phyloP scores from a whole-genome alignment of 2,113 vertebrate genomes.

The Connochaetes taurinus region DNA sequence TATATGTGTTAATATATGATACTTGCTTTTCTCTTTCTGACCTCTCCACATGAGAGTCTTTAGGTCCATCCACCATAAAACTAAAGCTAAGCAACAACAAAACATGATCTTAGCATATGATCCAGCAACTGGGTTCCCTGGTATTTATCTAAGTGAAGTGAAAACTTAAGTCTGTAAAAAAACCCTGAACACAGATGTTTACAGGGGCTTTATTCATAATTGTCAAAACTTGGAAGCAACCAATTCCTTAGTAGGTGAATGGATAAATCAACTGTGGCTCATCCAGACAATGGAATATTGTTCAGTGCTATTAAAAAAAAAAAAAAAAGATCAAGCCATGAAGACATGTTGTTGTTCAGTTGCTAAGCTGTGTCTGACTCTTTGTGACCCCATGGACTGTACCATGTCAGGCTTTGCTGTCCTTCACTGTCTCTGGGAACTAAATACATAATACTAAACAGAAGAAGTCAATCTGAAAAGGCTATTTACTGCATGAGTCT shows the following conservation, averaged over 20 bases:
- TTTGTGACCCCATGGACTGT: neutral
- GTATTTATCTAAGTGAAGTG: neutral
- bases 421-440: neutral
- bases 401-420: neutral
- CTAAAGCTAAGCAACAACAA: neutral
- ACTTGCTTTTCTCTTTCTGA: neutral
- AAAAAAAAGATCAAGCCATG: neutral
- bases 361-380: neutral
- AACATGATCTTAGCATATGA: neutral
- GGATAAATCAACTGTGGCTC: neutral
- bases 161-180: neutral
- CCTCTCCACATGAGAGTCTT: neutral
- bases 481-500: neutral
- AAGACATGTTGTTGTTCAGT: neutral
- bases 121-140: neutral
- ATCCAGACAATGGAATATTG: neutral
- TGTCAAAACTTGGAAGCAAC: neutral
- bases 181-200: neutral
- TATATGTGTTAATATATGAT: neutral
- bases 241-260: neutral
- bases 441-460: neutral
- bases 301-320: neutral
- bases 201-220: neutral
- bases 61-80: neutral
- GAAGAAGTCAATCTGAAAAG: neutral